Conservation (phyloP, 2,113 vertebrate genomes). For the Acanthochromis polyacanthus region DNA sequence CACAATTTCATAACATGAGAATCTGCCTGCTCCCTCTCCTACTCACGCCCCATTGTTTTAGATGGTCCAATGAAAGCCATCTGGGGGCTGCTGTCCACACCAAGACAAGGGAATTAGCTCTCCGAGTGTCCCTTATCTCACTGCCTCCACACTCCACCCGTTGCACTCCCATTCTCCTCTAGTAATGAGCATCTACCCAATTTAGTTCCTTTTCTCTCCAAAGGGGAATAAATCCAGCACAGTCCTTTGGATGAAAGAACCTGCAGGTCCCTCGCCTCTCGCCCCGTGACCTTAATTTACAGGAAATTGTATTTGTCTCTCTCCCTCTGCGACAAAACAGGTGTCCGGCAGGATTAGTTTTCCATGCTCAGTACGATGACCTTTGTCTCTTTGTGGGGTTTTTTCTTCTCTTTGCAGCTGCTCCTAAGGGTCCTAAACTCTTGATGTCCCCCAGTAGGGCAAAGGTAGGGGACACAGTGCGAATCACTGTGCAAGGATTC, state of each 20-base stretch:
- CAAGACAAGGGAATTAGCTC: conserved; percentile 85
- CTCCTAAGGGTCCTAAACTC: conserved; percentile 96
- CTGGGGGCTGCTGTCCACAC: conserved; percentile 71
- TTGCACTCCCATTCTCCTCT: conserved; percentile 80
- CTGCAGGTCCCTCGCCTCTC: conserved; percentile 71
- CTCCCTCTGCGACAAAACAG: conserved; percentile 68
- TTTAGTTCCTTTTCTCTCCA: conserved; percentile 80
- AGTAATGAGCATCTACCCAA: conserved; percentile 87
- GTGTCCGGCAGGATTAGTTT: conserved; percentile 63
- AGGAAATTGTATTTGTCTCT: conserved; percentile 81
- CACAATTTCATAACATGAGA: conserved; percentile 59
- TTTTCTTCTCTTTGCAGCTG: conserved; percentile 82
- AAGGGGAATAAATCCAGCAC: conserved; percentile 80
- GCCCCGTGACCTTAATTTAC: conserved; percentile 81
- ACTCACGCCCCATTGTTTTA: conserved; percentile 75
- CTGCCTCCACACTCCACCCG: conserved; percentile 78
- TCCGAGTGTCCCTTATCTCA: conserved; percentile 83
- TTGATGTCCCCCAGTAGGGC: conserved; percentile 91
- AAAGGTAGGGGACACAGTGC: conserved; percentile 94
- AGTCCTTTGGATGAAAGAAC: conserved; percentile 75
- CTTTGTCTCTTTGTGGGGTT: conserved; percentile 66
- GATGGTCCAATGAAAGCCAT: conserved; percentile 80
- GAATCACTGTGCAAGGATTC: conserved; percentile 95
- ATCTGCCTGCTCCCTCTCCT: conserved; percentile 43
- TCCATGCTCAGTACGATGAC: conserved; percentile 62